Base-by-base conservation (phyloP, 2,888 invertebrate species). In the Magallana nippona region DNA sequence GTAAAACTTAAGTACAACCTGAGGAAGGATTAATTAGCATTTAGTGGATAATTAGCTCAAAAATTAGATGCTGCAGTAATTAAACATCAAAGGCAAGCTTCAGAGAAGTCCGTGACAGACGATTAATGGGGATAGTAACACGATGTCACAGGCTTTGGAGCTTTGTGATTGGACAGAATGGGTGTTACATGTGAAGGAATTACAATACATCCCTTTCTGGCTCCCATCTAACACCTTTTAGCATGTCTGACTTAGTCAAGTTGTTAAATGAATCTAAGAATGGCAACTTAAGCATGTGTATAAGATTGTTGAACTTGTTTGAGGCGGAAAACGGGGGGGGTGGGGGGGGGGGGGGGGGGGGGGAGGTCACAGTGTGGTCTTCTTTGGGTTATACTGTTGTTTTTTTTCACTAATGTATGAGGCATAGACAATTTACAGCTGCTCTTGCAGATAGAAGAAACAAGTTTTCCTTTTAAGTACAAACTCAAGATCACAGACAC, bases 11-110 rank as follows among this genome's bases (percentile, higher is more conserved):
- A 71, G 71, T 71, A 71, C 27, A 22, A 15, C 71, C 71, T 27
- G 71, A 32, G 71, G 71, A 71, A 71, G 71, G 27, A 22, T 71
- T 71, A 71, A 71, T 71, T 71, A 71, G 71, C 71, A 71, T 71
- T 71, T 71, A 32, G 71, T 71, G 15, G 71, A 71, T 71, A 71
- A 71, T 71, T 71, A 71, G 71, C 71, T 71, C 15, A 32, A 71
- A 71, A 71, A 71, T 71, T 71, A 71, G 71, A 71, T 71, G 71
- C 22, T 71, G 71, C 71, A 71, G 71, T 71, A 71, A 71, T 71
- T 71, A 71, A 71, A 71, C 71, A 71, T 71, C 71, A 71, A 71
- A 71, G 71, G 10, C 19, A 71, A 71, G 22, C 71, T 71, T 71
- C 71, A 71, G 71, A 71, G 27, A 71, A 3, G 71, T 71, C 27